Conservation (phyloP, 2,797 vertebrate species). For the Hypotaenidia okinawae region DNA sequence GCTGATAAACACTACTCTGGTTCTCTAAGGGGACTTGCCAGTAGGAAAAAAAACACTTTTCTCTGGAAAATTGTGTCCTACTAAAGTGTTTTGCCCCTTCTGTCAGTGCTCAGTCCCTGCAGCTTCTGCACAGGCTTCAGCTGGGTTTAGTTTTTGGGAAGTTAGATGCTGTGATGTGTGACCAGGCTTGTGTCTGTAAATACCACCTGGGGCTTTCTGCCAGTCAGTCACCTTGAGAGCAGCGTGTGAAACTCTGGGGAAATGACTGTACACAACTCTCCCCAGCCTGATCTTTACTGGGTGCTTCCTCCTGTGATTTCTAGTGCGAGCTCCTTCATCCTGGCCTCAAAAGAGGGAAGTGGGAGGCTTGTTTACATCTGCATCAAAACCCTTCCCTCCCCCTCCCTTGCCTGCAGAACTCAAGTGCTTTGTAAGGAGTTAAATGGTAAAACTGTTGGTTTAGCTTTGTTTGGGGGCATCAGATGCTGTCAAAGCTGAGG, state of each 20-base stretch:
- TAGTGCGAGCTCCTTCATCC: rapidly evolving
- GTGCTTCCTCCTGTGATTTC: neutral
- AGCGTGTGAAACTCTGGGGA: neutral
- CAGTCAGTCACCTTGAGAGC: neutral
- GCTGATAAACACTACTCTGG: neutral
- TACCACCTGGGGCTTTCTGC: neutral
- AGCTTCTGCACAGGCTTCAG: neutral
- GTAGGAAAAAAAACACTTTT: neutral
- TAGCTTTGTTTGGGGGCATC: too few species aligned
- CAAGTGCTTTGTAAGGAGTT: rapidly evolving
- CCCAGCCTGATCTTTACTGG: neutral
- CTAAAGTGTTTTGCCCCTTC: neutral
- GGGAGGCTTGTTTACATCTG: neutral
- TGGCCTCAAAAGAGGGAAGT: neutral
- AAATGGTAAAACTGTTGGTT: neutral
- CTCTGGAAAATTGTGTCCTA: neutral
- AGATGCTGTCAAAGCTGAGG: neutral
- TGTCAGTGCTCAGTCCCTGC: neutral
- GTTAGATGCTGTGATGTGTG: rapidly evolving
- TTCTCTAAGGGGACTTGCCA: rapidly evolving
- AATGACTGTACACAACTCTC: neutral
- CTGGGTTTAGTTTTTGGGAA: neutral
- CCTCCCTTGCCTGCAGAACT: too few species aligned
- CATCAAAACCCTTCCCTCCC: neutral
- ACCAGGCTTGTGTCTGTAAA: neutral